Evolutionary conservation across 2,797 vertebrate genomes (phyloP).

Genomic region (Parotocinclus haroldoi): DNA sequence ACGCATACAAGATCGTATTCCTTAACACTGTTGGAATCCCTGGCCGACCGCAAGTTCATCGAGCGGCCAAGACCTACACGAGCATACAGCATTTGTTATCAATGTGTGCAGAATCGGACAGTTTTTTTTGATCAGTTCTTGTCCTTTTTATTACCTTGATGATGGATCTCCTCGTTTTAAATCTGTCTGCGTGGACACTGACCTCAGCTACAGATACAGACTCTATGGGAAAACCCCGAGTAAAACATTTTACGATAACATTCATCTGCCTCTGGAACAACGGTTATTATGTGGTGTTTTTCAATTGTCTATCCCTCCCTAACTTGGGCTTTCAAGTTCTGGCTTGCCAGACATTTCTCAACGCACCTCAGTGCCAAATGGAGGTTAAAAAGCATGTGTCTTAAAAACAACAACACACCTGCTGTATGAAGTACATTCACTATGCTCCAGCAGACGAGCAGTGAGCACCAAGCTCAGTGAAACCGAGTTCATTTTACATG

Average conservation of each 20-base stretch:
- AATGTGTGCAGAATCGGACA: not conserved
- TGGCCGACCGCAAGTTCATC: no score
- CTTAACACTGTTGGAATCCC: not conserved
- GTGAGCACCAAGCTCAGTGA: not conserved
- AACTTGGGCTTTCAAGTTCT: conserved; percentile 15
- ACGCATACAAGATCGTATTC: not conserved
- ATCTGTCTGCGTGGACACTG: not conserved
- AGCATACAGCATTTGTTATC: not conserved
- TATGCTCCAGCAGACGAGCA: conserved; percentile 6
- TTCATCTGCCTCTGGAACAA: not conserved
- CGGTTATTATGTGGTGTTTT: conserved; percentile 6
- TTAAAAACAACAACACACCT: conserved; percentile 40
- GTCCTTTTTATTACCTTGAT: not conserved
- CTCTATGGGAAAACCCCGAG: not conserved
- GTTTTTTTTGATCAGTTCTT: not conserved
- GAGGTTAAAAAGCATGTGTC: conserved; percentile 31
- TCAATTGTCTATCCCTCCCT: conserved; percentile 9
- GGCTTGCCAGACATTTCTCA: conserved; percentile 30
- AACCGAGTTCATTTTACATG: no score
- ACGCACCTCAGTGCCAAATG: conserved; percentile 26
- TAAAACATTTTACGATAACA: not conserved
- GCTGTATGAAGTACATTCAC: conserved; percentile 7
- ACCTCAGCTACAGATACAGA: not conserved
- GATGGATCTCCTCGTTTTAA: not conserved
- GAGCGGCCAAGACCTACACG: not conserved